These are phyloP conservation scores for Dastarcus helophoroides DNA, from an alignment of 2,888 invertebrate genomes.

Conservation along the genomic window DNA sequence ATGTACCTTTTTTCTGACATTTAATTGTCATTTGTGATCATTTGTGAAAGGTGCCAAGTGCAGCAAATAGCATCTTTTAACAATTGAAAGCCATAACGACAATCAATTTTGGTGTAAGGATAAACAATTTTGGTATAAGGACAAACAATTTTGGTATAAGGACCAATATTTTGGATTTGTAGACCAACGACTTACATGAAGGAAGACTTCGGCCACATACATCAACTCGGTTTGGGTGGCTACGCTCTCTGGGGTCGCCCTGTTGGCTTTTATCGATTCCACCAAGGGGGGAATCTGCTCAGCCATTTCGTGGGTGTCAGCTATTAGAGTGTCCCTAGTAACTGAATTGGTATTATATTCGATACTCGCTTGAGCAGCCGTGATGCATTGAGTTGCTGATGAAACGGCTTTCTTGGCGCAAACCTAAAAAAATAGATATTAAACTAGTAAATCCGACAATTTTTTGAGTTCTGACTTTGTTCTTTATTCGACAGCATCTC, in stretches of 20 bases:
- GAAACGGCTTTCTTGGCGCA: slow-evolving; percentile 79
- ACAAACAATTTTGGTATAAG: neutral
- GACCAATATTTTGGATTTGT: slow-evolving; percentile 4
- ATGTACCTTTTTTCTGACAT: too few species aligned
- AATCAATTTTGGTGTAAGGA: too few species aligned
- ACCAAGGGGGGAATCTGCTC: slow-evolving; percentile 73
- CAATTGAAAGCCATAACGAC: too few species aligned
- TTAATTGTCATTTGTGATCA: too few species aligned
- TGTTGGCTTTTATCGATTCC: slow-evolving; percentile 62
- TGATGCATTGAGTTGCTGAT: slow-evolving; percentile 83
- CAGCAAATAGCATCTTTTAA: too few species aligned
- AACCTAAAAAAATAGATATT: slow-evolving; percentile 49
- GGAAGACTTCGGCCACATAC: slow-evolving; percentile 71
- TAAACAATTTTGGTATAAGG: too few species aligned
- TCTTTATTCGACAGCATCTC: too few species aligned
- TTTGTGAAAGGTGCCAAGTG: too few species aligned
- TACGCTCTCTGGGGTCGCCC: slow-evolving; percentile 57
- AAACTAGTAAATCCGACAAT: too few species aligned
- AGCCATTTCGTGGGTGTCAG: slow-evolving; percentile 61
- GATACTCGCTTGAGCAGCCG: slow-evolving; percentile 73
- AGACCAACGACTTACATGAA: slow-evolving; percentile 53
- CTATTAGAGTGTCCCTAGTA: slow-evolving; percentile 59
- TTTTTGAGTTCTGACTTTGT: too few species aligned
- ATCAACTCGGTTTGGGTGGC: slow-evolving; percentile 70
- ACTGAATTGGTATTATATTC: slow-evolving; percentile 58